Base-by-base conservation (phyloP, 2,113 vertebrate genomes). In the Enhydra lutris region DNA sequence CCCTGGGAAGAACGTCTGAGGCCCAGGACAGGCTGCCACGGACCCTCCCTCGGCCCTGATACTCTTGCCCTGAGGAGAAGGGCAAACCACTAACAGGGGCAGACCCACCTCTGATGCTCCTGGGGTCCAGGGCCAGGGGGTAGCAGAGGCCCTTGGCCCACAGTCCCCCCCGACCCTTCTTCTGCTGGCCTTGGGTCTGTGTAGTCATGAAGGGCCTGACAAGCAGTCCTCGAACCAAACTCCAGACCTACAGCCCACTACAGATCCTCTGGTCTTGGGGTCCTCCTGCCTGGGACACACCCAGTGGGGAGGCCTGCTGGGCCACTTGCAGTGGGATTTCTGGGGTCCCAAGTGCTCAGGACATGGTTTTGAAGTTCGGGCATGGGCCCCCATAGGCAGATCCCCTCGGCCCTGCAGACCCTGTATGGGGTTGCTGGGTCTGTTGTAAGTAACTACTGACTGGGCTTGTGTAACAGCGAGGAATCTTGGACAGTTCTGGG, bases 241-340 rank as follows among this genome's bases (percentile, higher is more conserved):
- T 82, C 13, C 57, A 45, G n/a, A 4, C 36, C 18, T 10, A 23
- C 0, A 0, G 0, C 36, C n/a, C n/a, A 42, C 18, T 13, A 10
- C 20, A n/a, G 71, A 52, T 9, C 83, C 3, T 39, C 1, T 7
- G 31, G 21, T 14, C 81, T 57, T 36, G 47, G 24, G 21, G 50
- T 10, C 34, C 57, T 21, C 20, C 3, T 1, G 57, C 34, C 47
- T 47, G 20, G 34, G n/a, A 36, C 1, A 0, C 21, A 14, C 29
- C 34, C 36, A 18, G 47, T 1, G 9, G 57, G 8, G 23, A 31
- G 59, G 45, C 3, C 71, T 42, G 55, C 26, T 36, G 11, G n/a
- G 42, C 15, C 76, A 45, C 47, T 15, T 18, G 83, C 45, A 13
- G 55, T 57, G 36, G 47, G 21, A 10, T 73, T 52, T 84, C 76